Evolutionary conservation across 64 coral and sea anemone genomes (phyloP).

Genomic region (Pocillopora damicornis): DNA sequence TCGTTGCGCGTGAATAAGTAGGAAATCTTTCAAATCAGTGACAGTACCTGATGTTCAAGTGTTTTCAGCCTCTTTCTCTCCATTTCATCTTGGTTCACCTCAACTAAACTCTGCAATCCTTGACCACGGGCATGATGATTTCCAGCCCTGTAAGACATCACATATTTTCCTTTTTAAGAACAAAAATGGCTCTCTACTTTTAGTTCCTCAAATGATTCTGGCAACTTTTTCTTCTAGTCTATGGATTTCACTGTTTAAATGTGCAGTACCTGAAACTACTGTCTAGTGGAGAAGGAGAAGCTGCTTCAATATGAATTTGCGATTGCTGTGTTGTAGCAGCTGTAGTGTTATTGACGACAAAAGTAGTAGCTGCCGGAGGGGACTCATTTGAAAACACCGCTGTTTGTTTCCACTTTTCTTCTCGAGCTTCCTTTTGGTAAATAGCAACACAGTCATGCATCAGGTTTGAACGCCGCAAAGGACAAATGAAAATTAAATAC

Average conservation of each 20-base stretch:
- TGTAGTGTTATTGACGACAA: background rate
- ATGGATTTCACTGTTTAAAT: background rate
- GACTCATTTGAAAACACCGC: background rate
- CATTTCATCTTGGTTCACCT: conserved; percentile 53
- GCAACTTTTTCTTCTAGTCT: background rate
- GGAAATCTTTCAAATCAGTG: background rate
- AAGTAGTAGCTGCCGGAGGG: background rate
- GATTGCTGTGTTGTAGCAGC: background rate
- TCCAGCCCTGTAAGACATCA: background rate
- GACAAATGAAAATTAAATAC: too few relatives aligned
- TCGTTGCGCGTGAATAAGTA: too few relatives aligned
- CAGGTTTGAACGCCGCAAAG: too few relatives aligned
- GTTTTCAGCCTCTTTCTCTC: conserved; percentile 77
- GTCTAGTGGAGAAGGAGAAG: background rate
- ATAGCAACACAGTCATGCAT: background rate
- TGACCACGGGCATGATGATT: conserved; percentile 72
- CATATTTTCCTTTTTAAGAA: background rate
- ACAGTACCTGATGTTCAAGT: conserved; percentile 81
- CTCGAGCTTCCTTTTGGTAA: background rate
- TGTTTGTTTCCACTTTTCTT: background rate
- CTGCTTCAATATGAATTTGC: background rate
- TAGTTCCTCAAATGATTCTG: background rate
- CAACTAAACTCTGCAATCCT: conserved; percentile 75
- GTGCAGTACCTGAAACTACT: background rate
- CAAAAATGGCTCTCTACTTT: background rate